Evolutionary conservation across 2,113 vertebrate species (phyloP).

Genomic region (Labrus mixtus): DNA sequence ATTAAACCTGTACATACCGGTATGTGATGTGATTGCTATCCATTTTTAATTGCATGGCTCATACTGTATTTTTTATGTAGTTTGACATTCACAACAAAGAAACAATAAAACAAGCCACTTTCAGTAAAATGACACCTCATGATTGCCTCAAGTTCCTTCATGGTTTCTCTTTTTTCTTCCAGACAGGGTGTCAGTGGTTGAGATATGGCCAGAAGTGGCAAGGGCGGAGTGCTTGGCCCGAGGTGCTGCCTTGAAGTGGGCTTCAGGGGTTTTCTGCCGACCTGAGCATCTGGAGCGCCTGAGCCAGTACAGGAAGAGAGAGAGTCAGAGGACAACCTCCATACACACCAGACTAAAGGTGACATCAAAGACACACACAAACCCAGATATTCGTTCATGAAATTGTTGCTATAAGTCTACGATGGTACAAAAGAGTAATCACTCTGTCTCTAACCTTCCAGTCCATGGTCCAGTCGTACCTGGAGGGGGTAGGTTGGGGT

Average conservation of each 20-base stretch:
- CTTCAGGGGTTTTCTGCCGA: slow-evolving; percentile 92
- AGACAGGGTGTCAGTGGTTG: slow-evolving; percentile 34
- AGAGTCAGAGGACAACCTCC: slow-evolving; percentile 91
- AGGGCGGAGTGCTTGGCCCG: slow-evolving; percentile 91
- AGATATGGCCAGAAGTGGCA: slow-evolving; percentile 85
- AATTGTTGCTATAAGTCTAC: background rate
- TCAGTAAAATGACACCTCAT: background rate
- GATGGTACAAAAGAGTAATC: background rate
- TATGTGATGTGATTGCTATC: too few relatives aligned
- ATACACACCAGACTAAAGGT: slow-evolving; percentile 96
- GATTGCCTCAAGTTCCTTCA: background rate
- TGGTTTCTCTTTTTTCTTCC: background rate
- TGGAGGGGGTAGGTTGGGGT: slow-evolving; percentile 92
- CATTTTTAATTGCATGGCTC: too few relatives aligned
- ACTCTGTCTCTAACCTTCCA: slow-evolving; percentile 55
- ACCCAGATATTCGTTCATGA: background rate
- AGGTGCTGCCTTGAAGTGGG: slow-evolving; percentile 96
- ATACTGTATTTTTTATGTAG: too few relatives aligned
- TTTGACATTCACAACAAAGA: too few relatives aligned
- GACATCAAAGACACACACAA: slow-evolving; percentile 19
- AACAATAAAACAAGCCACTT: too few relatives aligned
- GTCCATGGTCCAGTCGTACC: slow-evolving; percentile 94
- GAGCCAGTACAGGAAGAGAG: slow-evolving; percentile 90
- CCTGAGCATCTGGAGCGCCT: slow-evolving; percentile 92
- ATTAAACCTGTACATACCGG: too few relatives aligned